A percentile compares a stretch with the other conserved stretches of the same genome.
These are phyloP conservation scores for Meloidogyne exigua DNA, from an alignment of 1,140 invertebrate genomes.

Conservation along the genomic window DNA sequence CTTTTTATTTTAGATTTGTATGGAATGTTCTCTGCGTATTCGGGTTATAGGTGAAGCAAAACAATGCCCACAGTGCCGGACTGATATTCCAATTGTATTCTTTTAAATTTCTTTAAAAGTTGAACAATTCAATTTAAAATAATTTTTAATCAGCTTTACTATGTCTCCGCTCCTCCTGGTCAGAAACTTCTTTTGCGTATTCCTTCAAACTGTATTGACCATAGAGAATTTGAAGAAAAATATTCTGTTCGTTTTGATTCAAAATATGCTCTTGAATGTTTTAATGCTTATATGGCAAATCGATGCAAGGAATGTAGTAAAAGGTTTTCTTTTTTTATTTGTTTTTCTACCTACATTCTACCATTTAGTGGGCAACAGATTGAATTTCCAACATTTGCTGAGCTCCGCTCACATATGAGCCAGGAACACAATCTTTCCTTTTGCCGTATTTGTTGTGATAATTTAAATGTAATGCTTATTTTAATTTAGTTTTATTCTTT, in stretches of 20 bases:
- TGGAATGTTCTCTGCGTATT: constrained; percentile 43
- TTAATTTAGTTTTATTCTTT: constrained; percentile 28
- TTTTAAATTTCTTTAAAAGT: background rate
- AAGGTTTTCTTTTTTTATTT: background rate
- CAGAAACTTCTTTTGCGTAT: constrained; percentile 15
- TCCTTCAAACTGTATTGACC: constrained; percentile 16
- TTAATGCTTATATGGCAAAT: constrained; percentile 54
- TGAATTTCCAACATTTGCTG: constrained; percentile 42
- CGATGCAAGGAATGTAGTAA: constrained; percentile 49
- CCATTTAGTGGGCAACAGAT: constrained; percentile 14
- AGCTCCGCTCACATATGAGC: constrained; percentile 41
- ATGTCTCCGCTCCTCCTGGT: constrained; percentile 22
- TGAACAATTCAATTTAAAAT: too few species aligned
- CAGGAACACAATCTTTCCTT: constrained; percentile 49
- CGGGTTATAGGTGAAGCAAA: constrained; percentile 33
- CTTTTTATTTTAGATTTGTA: constrained; percentile 29
- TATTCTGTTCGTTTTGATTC: constrained; percentile 45
- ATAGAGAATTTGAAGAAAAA: constrained; percentile 34
- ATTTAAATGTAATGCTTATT: constrained; percentile 44
- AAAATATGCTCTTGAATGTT: constrained; percentile 39
- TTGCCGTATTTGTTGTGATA: constrained; percentile 56
- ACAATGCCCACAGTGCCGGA: constrained; percentile 41
- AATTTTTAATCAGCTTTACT: constrained; percentile 31
- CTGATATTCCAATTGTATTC: constrained; percentile 31
- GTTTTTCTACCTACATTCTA: background rate